These are phyloP conservation scores for Drosophila bunnanda DNA, from an alignment of 2,888 invertebrate genomes.

Conservation along the genomic window DNA sequence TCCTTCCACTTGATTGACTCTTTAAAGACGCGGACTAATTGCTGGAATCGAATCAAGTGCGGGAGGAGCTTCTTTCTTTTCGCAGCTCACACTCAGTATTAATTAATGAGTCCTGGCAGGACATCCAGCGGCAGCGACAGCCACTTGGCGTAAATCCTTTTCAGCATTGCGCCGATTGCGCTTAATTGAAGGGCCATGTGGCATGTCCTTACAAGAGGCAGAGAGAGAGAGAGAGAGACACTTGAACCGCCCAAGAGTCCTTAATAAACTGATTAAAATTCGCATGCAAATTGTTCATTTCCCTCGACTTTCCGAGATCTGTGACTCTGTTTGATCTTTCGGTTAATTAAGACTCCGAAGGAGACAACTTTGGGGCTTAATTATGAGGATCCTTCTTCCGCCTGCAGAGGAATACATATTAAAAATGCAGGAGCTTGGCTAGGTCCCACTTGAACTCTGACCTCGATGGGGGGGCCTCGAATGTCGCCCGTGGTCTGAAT, in stretches of 20 bases:
- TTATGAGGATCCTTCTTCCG: not conserved
- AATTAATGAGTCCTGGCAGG: constrained; percentile 35
- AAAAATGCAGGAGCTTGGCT: not conserved
- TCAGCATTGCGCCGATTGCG: constrained; percentile 8
- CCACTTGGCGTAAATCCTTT: constrained; percentile 27
- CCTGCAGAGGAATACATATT: not conserved
- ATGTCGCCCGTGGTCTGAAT: constrained; percentile 10
- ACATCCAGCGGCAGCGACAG: constrained; percentile 17
- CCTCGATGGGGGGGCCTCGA: constrained; percentile 5
- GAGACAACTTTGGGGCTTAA: not conserved
- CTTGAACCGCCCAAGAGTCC: not conserved
- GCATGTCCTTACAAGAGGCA: not conserved
- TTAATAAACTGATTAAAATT: constrained; percentile 16
- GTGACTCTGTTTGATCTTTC: constrained; percentile 6
- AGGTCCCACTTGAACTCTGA: not conserved
- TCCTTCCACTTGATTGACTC: not conserved
- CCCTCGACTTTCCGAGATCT: not conserved
- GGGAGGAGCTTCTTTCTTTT: constrained; percentile 8
- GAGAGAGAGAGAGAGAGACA: not conserved
- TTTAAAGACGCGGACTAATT: constrained; percentile 20
- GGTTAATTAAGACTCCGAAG: not conserved
- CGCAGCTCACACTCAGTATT: constrained; percentile 25
- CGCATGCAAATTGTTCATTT: constrained; percentile 5
- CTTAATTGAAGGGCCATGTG: constrained; percentile 10
- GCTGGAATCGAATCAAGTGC: constrained; percentile 31